phyloP scores from a whole-genome alignment of 2,888 invertebrate genomes.

The Polydesmus complanatus region DNA sequence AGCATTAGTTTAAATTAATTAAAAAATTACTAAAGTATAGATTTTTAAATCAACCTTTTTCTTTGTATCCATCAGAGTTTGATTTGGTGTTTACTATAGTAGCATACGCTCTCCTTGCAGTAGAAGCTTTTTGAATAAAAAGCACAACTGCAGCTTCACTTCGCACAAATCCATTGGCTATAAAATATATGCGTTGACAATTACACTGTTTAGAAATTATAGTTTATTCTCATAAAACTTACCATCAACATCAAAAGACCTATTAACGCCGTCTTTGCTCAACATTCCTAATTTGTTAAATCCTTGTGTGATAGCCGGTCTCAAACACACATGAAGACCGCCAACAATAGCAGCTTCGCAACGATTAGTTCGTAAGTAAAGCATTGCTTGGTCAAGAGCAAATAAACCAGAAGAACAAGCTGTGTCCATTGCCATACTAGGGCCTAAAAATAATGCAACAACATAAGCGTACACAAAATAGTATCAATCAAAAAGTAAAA shows the following conservation, averaged over 20 bases:
- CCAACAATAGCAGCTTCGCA: constrained; percentile 92
- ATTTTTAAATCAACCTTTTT: constrained; percentile 45
- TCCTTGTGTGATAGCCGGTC: constrained; percentile 79
- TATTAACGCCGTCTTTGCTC: constrained; percentile 77
- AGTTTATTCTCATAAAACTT: too few relatives aligned
- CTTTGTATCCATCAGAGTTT: constrained; percentile 86
- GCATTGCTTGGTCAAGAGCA: constrained; percentile 72
- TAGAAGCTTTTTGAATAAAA: constrained; percentile 60
- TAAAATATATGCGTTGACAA: too few relatives aligned
- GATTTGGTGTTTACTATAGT: constrained; percentile 72
- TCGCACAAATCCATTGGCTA: constrained; percentile 74
- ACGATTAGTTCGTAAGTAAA: constrained; percentile 66
- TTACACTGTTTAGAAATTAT: too few relatives aligned
- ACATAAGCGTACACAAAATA: too few relatives aligned
- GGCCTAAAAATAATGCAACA: constrained; percentile 41
- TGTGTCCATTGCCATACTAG: constrained; percentile 89
- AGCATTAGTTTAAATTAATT: too few relatives aligned
- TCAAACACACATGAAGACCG: constrained; percentile 74
- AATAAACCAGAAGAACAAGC: constrained; percentile 92
- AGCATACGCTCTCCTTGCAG: constrained; percentile 68
- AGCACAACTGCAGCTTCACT: constrained; percentile 75
- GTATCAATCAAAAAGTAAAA: too few relatives aligned
- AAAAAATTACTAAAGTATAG: background rate
- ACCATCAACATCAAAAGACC: constrained; percentile 82
- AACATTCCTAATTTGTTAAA: constrained; percentile 90